Conservation (phyloP, 2,797 vertebrate species). For the Enteromius viviparus region DNA sequence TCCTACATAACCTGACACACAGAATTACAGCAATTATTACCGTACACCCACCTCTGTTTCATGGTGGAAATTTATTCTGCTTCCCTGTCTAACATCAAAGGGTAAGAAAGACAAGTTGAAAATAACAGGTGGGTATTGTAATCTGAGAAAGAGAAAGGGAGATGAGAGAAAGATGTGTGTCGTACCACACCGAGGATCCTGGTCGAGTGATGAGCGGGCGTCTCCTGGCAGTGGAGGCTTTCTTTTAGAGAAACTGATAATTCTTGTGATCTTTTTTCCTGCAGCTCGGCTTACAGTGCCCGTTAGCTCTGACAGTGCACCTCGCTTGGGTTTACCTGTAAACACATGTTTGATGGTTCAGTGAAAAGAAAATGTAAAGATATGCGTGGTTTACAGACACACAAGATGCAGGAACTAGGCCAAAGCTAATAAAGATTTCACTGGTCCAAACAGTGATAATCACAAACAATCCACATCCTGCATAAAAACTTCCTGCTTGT, state of each 20-base stretch:
- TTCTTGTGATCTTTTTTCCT: constrained; percentile 93
- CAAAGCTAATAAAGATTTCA: constrained; percentile 29
- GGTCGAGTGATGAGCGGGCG: constrained; percentile 74
- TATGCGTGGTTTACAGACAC: constrained; percentile 3
- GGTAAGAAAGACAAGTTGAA: neutral
- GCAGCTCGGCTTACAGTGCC: constrained; percentile 93
- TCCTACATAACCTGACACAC: constrained; percentile 84
- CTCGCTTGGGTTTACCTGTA: constrained; percentile 87
- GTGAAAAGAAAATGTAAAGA: neutral
- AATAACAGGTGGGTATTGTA: constrained; percentile 43
- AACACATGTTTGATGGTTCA: constrained; percentile 8
- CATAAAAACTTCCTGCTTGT: constrained; percentile 13
- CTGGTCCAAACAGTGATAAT: constrained; percentile 49
- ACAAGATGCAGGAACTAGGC: constrained; percentile 42
- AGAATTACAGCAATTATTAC: constrained; percentile 32
- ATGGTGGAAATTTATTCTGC: constrained; percentile 38
- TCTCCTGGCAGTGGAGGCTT: constrained; percentile 85
- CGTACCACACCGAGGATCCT: constrained; percentile 90
- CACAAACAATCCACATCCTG: constrained; percentile 13
- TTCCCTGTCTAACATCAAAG: constrained; percentile 25
- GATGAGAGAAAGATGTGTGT: neutral
- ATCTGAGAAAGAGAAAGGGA: constrained; percentile 27
- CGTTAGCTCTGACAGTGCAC: constrained; percentile 90
- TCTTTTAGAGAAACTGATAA: constrained; percentile 97
- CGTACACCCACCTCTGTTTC: neutral